phyloP scores from a whole-genome alignment of 2,888 invertebrate genomes.

The Oscheius onirici region DNA sequence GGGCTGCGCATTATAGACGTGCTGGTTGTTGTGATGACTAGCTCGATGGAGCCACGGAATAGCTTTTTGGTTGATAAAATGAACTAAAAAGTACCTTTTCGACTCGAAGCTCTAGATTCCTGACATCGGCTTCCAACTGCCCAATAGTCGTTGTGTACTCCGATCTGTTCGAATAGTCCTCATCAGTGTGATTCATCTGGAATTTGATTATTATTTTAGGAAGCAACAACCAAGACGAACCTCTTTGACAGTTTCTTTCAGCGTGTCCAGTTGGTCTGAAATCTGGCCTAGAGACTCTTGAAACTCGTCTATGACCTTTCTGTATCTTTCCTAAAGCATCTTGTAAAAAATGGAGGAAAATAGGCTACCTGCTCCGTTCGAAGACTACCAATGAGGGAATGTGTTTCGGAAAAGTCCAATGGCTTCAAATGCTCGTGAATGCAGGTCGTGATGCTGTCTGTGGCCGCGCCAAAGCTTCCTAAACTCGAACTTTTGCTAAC shows the following conservation, averaged over 20 bases:
- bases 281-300: neutral
- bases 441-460: neutral
- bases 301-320: neutral
- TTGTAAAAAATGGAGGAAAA: neutral
- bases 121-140: neutral
- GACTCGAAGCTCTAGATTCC: neutral
- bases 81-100: neutral
- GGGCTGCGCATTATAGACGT: too few relatives aligned
- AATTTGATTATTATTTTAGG: too few relatives aligned
- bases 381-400: conserved; percentile 4
- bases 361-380: neutral
- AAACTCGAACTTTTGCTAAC: neutral
- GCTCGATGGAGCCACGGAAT: too few relatives aligned
- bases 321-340: neutral
- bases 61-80: too few relatives aligned
- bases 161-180: too few relatives aligned
- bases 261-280: neutral
- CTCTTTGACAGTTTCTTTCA: neutral
- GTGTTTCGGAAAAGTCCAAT: neutral
- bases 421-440: neutral
- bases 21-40: too few relatives aligned
- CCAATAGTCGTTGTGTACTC: neutral
- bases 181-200: too few relatives aligned
- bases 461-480: conserved; percentile 1
- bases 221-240: neutral